These are phyloP conservation scores for Dryobates pubescens DNA, from an alignment of 2,797 vertebrate species.

Conservation along the genomic window DNA sequence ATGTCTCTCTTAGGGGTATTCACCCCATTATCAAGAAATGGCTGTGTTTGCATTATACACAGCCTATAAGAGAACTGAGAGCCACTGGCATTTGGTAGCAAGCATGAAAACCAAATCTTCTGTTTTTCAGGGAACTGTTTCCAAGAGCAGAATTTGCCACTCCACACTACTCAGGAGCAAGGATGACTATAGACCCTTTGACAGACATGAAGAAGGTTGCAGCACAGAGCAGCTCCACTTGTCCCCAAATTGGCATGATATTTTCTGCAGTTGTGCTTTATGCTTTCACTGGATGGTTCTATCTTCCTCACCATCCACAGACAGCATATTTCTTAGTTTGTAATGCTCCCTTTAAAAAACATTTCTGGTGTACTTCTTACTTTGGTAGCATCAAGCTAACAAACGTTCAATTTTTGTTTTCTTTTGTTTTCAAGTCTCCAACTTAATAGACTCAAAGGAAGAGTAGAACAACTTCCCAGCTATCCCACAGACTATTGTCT, in stretches of 20 bases:
- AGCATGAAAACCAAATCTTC: background rate
- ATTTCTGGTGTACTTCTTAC: background rate
- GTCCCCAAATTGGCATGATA: background rate
- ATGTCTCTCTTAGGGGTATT: constrained; percentile 7
- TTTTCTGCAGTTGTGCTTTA: background rate
- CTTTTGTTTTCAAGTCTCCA: background rate
- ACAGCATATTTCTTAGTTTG: background rate
- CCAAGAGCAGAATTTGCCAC: background rate
- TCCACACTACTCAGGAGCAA: background rate
- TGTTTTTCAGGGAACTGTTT: background rate
- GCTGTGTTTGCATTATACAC: background rate
- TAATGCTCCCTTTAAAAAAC: background rate
- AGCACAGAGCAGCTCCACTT: background rate
- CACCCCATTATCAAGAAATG: background rate
- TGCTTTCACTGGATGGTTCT: background rate
- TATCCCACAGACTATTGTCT: background rate
- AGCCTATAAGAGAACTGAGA: background rate
- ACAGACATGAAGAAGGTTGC: background rate
- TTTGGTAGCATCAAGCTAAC: background rate
- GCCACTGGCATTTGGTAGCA: background rate
- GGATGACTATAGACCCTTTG: background rate
- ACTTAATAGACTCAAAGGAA: background rate
- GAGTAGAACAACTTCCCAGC: background rate
- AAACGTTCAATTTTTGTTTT: background rate
- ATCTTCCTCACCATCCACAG: background rate